Conservation (phyloP, 2,797 vertebrate genomes). For the Bryconaethiops microstoma region DNA sequence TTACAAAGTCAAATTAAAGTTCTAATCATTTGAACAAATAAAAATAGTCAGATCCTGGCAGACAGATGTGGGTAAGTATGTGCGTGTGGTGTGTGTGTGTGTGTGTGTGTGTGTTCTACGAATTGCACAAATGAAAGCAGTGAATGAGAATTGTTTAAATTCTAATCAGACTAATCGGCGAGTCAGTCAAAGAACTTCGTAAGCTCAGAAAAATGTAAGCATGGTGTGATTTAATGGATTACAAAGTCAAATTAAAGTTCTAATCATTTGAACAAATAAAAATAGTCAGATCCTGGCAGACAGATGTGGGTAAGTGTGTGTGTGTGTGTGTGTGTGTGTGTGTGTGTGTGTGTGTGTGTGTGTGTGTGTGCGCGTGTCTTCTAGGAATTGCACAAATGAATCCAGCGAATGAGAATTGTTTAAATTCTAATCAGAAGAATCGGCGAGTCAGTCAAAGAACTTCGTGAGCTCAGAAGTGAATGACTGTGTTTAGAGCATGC, state of each 20-base stretch:
- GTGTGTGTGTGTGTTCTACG: too few species aligned
- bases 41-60: too few species aligned
- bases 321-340: constrained; percentile 8
- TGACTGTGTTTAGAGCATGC: constrained; percentile 21
- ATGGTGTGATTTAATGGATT: constrained; percentile 55
- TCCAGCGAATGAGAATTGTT: constrained; percentile 28
- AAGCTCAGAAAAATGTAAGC: too few species aligned
- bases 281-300: constrained; percentile 22
- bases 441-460: background rate
- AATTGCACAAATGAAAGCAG: too few species aligned
- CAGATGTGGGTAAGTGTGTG: constrained; percentile 3
- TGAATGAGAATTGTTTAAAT: too few species aligned
- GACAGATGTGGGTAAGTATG: too few species aligned
- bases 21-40: too few species aligned
- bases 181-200: too few species aligned
- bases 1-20: too few species aligned
- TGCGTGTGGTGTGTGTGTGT: too few species aligned
- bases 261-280: constrained; percentile 61
- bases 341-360: constrained; percentile 16
- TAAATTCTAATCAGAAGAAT: constrained; percentile 26
- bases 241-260: constrained; percentile 59
- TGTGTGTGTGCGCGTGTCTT: constrained; percentile 12
- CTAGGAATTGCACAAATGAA: constrained; percentile 24
- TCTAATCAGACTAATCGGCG: too few species aligned
- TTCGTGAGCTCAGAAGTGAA: constrained; percentile 13